Evolutionary conservation across 2,888 invertebrate genomes (phyloP).

Genomic region (Dynastes maya): DNA sequence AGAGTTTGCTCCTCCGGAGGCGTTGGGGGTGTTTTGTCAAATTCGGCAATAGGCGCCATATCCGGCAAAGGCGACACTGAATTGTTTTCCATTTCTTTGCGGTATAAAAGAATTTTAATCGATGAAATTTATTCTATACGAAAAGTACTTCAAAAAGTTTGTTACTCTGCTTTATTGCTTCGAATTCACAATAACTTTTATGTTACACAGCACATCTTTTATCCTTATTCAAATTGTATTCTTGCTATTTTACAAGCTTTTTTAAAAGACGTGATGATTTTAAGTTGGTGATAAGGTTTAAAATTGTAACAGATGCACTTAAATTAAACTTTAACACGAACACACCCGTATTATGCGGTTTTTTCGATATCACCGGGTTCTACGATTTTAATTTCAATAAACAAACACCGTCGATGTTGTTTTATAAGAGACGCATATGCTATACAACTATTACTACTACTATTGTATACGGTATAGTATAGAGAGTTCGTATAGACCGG

Average conservation of each 20-base stretch:
- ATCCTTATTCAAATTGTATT: background rate
- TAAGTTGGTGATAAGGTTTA: too few species aligned
- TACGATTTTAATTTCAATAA: slow-evolving; percentile 25
- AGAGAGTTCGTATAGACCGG: background rate
- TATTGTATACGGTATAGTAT: slow-evolving; percentile 39
- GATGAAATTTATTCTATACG: background rate
- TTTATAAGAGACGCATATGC: slow-evolving; percentile 32
- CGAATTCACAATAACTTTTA: background rate
- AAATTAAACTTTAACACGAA: background rate
- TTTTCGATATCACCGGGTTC: slow-evolving; percentile 3
- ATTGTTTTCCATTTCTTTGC: slow-evolving; percentile 76
- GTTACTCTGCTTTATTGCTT: background rate
- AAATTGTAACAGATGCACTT: background rate
- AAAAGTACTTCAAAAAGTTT: background rate
- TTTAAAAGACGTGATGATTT: too few species aligned
- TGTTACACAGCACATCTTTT: slow-evolving; percentile 7
- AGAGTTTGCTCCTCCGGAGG: slow-evolving; percentile 73
- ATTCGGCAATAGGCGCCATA: slow-evolving; percentile 79
- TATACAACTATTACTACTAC: slow-evolving; percentile 3
- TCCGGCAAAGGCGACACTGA: slow-evolving; percentile 81
- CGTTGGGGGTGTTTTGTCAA: slow-evolving; percentile 80
- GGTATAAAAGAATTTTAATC: slow-evolving; percentile 24
- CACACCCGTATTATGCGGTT: background rate
- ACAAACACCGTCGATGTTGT: background rate
- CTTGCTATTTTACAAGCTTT: too few species aligned